These are phyloP conservation scores for Pristionchus exspectatus DNA, from an alignment of 2,888 invertebrate genomes.

Conservation along the genomic window DNA sequence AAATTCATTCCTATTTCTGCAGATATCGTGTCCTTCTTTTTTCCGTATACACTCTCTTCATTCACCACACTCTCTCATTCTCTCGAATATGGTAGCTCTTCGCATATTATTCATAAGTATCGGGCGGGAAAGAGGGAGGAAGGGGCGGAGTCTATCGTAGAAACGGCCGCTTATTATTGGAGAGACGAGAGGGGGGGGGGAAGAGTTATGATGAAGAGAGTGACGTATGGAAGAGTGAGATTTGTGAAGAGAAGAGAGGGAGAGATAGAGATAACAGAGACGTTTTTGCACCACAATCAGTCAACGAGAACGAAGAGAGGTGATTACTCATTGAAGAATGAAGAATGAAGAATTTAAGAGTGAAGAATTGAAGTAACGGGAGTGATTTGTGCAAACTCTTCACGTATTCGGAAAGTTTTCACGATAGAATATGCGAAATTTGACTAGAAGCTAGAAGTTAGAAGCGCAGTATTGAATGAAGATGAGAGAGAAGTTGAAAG, in stretches of 20 bases:
- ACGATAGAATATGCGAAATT: neutral
- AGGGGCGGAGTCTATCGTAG: conserved; percentile 13
- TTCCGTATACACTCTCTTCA: neutral
- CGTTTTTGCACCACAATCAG: neutral
- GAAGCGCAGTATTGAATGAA: neutral
- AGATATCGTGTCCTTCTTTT: neutral
- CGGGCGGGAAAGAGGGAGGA: neutral
- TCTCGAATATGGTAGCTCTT: conserved; percentile 32
- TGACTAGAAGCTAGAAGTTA: neutral
- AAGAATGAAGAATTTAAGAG: neutral
- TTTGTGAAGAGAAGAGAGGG: neutral
- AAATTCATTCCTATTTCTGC: neutral
- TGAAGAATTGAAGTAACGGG: neutral
- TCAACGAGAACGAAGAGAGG: neutral
- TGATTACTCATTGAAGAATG: neutral
- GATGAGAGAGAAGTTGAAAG: neutral
- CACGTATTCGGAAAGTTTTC: neutral
- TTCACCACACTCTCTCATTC: conserved; percentile 1
- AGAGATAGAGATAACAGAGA: neutral
- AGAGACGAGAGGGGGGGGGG: conserved; percentile 2
- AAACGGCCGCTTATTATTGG: conserved; percentile 16
- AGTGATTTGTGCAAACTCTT: neutral
- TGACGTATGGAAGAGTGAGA: neutral
- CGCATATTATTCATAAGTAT: conserved; percentile 18
- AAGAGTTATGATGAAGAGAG: conserved; percentile 35